Percentiles rank a stretch among this genome's conserved stretches.
Conservation (phyloP, 2,888 invertebrate species). For the Sarcophaga rosellei region DNA sequence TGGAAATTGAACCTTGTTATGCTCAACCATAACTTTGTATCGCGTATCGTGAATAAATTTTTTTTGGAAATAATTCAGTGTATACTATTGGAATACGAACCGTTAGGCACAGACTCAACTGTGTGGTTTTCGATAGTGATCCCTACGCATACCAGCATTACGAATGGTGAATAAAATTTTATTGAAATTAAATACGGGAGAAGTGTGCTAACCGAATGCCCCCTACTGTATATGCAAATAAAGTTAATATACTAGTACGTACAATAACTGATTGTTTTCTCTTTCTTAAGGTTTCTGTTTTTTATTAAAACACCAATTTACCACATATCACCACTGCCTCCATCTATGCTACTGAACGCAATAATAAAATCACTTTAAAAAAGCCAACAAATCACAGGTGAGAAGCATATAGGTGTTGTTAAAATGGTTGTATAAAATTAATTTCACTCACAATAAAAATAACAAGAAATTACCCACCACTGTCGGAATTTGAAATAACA, state of each 20-base stretch:
- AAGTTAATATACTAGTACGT: conserved; percentile 46
- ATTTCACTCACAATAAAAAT: conserved; percentile 23
- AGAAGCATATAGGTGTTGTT: conserved; percentile 37
- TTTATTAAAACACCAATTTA: not conserved
- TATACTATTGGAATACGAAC: too few relatives aligned
- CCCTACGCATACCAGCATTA: too few relatives aligned
- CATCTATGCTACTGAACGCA: not conserved
- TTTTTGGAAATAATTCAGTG: too few relatives aligned
- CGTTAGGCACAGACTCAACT: too few relatives aligned
- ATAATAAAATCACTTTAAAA: conserved; percentile 10
- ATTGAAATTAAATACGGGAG: too few relatives aligned
- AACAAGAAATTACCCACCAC: not conserved
- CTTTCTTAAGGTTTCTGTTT: not conserved
- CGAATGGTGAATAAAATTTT: too few relatives aligned
- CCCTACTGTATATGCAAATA: conserved; percentile 37
- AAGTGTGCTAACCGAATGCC: too few relatives aligned
- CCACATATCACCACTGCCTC: not conserved
- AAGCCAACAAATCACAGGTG: conserved; percentile 39
- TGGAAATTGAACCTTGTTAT: too few relatives aligned
- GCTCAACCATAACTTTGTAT: too few relatives aligned
- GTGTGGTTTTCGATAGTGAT: too few relatives aligned
- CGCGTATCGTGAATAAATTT: too few relatives aligned
- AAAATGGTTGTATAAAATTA: conserved; percentile 53
- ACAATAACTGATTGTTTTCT: not conserved
- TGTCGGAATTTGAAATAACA: not conserved